Conservation (phyloP, 2,888 invertebrate species). For the Mythimna ferrago region DNA sequence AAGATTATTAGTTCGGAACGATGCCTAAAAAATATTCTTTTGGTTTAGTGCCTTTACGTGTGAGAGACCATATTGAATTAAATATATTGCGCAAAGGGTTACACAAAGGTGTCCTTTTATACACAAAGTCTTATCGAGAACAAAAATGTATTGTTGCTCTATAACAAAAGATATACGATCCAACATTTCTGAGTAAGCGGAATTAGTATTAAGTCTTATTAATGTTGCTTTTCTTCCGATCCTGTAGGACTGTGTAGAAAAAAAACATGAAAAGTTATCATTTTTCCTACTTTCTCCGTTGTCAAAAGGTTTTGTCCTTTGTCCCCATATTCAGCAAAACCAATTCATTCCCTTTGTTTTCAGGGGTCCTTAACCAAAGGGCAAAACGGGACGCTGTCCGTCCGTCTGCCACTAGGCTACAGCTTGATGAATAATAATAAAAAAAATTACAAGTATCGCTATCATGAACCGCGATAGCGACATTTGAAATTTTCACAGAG, state of each 20-base stretch:
- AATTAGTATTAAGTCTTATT: background rate
- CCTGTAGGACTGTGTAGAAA: background rate
- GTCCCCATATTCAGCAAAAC: background rate
- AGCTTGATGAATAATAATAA: too few relatives aligned
- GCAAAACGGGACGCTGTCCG: too few relatives aligned
- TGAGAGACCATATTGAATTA: conserved; percentile 28
- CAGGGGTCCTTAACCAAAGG: background rate
- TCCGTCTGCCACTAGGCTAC: too few relatives aligned
- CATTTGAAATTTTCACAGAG: too few relatives aligned
- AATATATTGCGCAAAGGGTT: conserved; percentile 35
- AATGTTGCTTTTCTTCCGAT: background rate
- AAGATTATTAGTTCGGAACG: conserved; percentile 25
- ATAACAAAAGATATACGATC: background rate
- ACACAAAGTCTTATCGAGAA: conserved; percentile 7
- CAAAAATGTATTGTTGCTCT: background rate
- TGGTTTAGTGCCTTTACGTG: conserved; percentile 15
- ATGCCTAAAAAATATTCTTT: conserved; percentile 15
- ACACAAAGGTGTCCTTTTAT: conserved; percentile 3
- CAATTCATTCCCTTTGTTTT: conserved; percentile 11
- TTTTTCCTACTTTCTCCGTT: conserved; percentile 2
- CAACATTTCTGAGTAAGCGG: background rate
- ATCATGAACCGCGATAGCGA: too few relatives aligned
- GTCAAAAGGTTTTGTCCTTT: conserved; percentile 1
- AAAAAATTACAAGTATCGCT: too few relatives aligned
- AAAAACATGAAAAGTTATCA: conserved; percentile 6